Evolutionary conservation across 92 coral and sea anemone genomes (phyloP).

Genomic region (Blastomussa wellsi): DNA sequence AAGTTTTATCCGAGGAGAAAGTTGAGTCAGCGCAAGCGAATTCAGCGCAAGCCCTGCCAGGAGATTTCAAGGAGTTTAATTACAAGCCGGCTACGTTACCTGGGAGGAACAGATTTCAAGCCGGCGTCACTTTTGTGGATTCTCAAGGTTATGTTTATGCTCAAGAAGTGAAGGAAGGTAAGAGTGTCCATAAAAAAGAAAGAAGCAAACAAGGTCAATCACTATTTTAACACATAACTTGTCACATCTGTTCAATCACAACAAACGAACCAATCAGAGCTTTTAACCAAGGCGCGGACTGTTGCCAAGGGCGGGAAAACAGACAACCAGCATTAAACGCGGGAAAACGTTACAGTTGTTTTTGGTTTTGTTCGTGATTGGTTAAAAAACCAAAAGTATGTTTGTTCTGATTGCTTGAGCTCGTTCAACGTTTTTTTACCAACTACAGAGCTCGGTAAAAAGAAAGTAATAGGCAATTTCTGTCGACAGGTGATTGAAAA

Average conservation of each 20-base stretch:
- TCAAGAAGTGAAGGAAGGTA: slow-evolving; percentile 82
- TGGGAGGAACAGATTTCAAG: slow-evolving; percentile 57
- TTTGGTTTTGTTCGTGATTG: not conserved
- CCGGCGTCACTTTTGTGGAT: slow-evolving; percentile 88
- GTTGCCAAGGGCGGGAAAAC: not conserved
- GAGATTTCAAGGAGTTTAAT: slow-evolving; percentile 15
- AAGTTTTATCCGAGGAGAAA: slow-evolving; percentile 18
- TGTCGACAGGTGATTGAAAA: not conserved
- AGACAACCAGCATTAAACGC: no score
- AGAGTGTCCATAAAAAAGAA: not conserved
- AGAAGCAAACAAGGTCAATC: not conserved
- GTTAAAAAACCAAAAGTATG: not conserved
- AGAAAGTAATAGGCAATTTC: not conserved
- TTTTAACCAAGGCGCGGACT: not conserved
- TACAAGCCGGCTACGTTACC: slow-evolving; percentile 81
- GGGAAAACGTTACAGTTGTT: not conserved
- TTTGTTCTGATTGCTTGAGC: not conserved
- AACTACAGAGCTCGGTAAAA: not conserved
- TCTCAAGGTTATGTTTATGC: slow-evolving; percentile 88
- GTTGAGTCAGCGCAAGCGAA: not conserved
- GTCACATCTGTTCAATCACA: not conserved
- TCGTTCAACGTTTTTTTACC: not conserved
- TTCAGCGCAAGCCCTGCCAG: not conserved
- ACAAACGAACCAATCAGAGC: not conserved
- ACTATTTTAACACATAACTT: not conserved